Evolutionary conservation across 2,888 invertebrate genomes (phyloP).

Genomic region (Cephus rjabovi): DNA sequence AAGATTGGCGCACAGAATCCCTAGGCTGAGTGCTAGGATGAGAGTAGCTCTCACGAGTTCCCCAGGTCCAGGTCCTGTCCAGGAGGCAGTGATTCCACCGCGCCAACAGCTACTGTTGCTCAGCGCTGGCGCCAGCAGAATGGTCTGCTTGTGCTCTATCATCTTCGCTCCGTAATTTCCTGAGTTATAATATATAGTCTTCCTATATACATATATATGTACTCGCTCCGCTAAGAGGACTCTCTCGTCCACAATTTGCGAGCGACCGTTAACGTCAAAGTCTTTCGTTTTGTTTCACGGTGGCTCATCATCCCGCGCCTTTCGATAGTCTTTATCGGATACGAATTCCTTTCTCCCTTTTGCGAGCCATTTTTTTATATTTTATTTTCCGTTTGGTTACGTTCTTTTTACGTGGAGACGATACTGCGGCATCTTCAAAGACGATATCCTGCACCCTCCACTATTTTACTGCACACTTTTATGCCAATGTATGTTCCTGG

Average conservation of each 20-base stretch:
- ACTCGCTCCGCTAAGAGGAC: constrained; percentile 14
- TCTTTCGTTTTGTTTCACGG: not conserved
- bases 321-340: too few species aligned
- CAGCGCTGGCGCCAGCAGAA: constrained; percentile 82
- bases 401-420: too few species aligned
- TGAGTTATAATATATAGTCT: not conserved
- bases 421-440: too few species aligned
- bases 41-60: constrained; percentile 83
- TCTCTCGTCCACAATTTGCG: not conserved
- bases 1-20: constrained; percentile 84
- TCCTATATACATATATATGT: not conserved
- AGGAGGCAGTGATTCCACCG: constrained; percentile 70
- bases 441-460: too few species aligned
- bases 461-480: too few species aligned
- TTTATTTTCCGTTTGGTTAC: too few species aligned
- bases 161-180: constrained; percentile 64
- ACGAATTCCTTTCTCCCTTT: too few species aligned
- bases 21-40: constrained; percentile 80
- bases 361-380: too few species aligned
- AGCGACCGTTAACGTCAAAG: not conserved
- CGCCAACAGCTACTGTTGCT: constrained; percentile 87
- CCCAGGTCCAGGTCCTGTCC: constrained; percentile 74
- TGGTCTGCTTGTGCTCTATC: constrained; percentile 77
- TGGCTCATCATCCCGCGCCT: constrained; percentile 6
- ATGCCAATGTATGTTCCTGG: too few species aligned